phyloP scores from a whole-genome alignment of 2,113 vertebrate genomes.

The Terrapene triunguis region DNA sequence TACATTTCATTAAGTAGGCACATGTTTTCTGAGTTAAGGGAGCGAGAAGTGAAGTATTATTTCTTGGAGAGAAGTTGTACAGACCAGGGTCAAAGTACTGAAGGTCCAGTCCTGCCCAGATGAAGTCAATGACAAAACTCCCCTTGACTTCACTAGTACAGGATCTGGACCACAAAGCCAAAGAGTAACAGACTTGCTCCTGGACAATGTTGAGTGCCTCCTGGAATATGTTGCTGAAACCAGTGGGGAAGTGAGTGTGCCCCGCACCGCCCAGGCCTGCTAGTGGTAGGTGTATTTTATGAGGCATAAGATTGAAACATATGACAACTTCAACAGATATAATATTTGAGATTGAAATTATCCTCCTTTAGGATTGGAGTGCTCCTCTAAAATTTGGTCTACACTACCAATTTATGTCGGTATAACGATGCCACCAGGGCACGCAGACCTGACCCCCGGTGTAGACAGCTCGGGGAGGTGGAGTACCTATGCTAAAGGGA shows the following conservation, averaged over 20 bases:
- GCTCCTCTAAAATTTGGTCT: background rate
- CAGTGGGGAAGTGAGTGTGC: background rate
- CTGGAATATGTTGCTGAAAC: background rate
- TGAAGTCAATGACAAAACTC: background rate
- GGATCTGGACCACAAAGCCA: background rate
- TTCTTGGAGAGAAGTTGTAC: background rate
- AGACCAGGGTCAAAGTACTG: background rate
- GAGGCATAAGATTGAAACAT: background rate
- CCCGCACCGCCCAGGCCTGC: background rate
- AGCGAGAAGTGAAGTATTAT: background rate
- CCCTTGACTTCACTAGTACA: rapidly evolving
- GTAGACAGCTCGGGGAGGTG: too few relatives aligned
- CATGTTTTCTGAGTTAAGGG: background rate
- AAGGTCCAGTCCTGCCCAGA: background rate
- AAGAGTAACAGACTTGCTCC: background rate
- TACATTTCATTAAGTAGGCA: rapidly evolving
- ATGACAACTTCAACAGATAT: rapidly evolving
- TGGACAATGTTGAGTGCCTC: background rate
- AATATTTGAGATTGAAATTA: background rate
- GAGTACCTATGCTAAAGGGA: too few relatives aligned
- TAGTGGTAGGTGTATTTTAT: background rate
- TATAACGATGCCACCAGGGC: too few relatives aligned
- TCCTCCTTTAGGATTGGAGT: background rate
- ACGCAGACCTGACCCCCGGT: too few relatives aligned
- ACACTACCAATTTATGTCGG: too few relatives aligned